Conservation (phyloP, 1,140 invertebrate species). For the Drosophila chauvacae region DNA sequence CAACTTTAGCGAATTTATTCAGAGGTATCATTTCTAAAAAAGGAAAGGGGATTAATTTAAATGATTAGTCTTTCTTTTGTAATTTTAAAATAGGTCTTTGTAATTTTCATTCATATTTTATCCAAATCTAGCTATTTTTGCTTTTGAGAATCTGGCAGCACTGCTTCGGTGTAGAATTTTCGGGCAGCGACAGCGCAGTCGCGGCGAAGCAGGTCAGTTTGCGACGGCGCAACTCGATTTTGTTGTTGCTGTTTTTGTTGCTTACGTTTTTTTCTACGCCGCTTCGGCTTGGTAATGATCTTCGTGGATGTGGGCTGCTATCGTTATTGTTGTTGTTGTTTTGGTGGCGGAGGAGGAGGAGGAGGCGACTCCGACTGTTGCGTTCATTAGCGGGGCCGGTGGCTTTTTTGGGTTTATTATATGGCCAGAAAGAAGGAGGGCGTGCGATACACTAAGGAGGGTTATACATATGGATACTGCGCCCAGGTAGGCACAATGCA, state of each 20-base stretch:
- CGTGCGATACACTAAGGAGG: slow-evolving; percentile 61
- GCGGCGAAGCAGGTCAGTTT: slow-evolving; percentile 77
- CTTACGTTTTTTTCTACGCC: slow-evolving; percentile 41
- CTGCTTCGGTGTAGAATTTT: slow-evolving; percentile 67
- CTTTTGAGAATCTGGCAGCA: too few species aligned
- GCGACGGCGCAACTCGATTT: slow-evolving; percentile 77
- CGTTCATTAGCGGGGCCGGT: slow-evolving; percentile 78
- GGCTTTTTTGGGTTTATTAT: slow-evolving; percentile 67
- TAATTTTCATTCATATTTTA: too few species aligned
- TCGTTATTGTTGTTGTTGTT: slow-evolving; percentile 36
- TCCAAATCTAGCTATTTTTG: too few species aligned
- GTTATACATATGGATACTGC: background rate
- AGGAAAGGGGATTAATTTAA: too few species aligned
- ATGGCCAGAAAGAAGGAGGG: slow-evolving; percentile 67
- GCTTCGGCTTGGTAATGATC: slow-evolving; percentile 70
- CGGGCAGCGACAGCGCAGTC: slow-evolving; percentile 53
- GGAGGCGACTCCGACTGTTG: slow-evolving; percentile 71
- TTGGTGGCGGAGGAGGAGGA: slow-evolving; percentile 27
- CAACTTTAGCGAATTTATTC: too few species aligned
- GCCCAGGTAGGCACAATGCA: slow-evolving; percentile 63
- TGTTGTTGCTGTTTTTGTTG: slow-evolving; percentile 55
- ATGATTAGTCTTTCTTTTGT: too few species aligned
- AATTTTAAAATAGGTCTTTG: too few species aligned
- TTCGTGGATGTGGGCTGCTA: slow-evolving; percentile 78
- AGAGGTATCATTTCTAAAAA: too few species aligned